Evolutionary conservation across 1,140 invertebrate species (phyloP).

Genomic region (Steinernema feltiae): DNA sequence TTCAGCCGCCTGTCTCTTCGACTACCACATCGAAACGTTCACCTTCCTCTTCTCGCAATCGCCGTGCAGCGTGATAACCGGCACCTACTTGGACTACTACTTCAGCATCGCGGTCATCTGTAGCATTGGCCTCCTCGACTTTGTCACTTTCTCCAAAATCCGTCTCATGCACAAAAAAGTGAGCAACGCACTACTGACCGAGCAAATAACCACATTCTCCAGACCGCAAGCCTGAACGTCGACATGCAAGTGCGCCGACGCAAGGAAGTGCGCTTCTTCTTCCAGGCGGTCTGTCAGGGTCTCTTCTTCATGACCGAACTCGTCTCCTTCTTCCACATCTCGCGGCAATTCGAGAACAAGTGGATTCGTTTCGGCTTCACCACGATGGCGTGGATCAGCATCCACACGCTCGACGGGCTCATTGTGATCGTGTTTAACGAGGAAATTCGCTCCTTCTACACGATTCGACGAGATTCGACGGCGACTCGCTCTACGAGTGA

Average conservation of each 20-base stretch:
- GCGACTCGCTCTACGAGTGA: too few species aligned
- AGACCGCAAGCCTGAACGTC: background rate
- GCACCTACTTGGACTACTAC: background rate
- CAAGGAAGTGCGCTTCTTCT: slow-evolving; percentile 9
- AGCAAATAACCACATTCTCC: background rate
- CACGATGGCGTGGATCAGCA: slow-evolving; percentile 9
- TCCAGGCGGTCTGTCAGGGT: slow-evolving; percentile 6
- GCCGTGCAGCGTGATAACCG: background rate
- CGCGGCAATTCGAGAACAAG: slow-evolving; percentile 13
- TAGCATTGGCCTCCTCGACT: background rate
- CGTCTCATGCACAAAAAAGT: background rate
- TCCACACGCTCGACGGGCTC: slow-evolving; percentile 4
- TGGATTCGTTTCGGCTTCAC: slow-evolving; percentile 1
- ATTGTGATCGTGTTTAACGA: background rate
- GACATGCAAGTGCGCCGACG: background rate
- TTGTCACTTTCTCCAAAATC: background rate
- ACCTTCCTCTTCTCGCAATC: background rate
- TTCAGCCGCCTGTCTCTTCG: background rate
- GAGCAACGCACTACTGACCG: background rate
- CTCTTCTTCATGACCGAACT: slow-evolving; percentile 17
- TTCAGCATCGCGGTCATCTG: background rate
- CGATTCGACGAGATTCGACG: too few species aligned
- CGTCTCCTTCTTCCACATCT: slow-evolving; percentile 5
- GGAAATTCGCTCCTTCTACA: background rate
- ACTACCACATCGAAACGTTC: background rate